A percentile compares a stretch with the other conserved stretches of the same genome.
Evolutionary conservation across 1,140 invertebrate species (phyloP).

Genomic region (Zaprionus capensis): DNA sequence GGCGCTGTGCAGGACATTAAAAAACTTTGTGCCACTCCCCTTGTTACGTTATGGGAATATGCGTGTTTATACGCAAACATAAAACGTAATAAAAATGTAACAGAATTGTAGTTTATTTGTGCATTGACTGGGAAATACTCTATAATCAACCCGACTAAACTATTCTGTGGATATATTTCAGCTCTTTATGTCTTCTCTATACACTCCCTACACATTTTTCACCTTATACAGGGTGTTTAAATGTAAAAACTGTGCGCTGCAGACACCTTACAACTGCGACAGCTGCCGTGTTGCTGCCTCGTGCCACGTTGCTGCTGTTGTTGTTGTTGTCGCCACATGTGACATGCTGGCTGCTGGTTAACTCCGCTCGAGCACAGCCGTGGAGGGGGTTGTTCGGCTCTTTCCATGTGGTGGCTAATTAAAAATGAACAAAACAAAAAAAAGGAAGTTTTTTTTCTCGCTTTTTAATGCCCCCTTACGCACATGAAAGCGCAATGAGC

Average conservation of each 20-base stretch:
- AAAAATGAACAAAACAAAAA: conserved; percentile 57
- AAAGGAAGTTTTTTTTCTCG: conserved; percentile 12
- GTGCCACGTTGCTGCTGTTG: conserved; percentile 34
- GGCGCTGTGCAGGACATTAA: conserved; percentile 69
- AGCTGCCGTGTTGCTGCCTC: conserved; percentile 53
- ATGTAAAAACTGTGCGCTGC: conserved; percentile 40
- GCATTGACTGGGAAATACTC: neutral
- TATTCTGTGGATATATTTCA: too few species aligned
- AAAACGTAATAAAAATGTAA: conserved; percentile 15
- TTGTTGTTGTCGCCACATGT: conserved; percentile 48
- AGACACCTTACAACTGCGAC: conserved; percentile 63
- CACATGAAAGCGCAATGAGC: conserved; percentile 32
- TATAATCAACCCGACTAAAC: neutral
- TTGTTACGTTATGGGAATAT: conserved; percentile 21
- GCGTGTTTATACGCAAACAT: conserved; percentile 8
- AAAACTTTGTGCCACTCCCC: conserved; percentile 25
- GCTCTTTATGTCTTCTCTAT: too few species aligned
- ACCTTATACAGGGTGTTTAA: neutral
- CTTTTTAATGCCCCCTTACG: conserved; percentile 56
- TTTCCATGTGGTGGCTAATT: conserved; percentile 74
- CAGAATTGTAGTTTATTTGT: neutral
- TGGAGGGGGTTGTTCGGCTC: conserved; percentile 43
- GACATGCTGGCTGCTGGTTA: conserved; percentile 61
- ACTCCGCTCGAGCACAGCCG: neutral
- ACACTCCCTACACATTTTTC: neutral